A percentile compares a stretch with the other conserved stretches of the same genome.
These are phyloP conservation scores for Melanotaenia parkinsoni DNA, from an alignment of 2,797 vertebrate species.

Conservation along the genomic window DNA sequence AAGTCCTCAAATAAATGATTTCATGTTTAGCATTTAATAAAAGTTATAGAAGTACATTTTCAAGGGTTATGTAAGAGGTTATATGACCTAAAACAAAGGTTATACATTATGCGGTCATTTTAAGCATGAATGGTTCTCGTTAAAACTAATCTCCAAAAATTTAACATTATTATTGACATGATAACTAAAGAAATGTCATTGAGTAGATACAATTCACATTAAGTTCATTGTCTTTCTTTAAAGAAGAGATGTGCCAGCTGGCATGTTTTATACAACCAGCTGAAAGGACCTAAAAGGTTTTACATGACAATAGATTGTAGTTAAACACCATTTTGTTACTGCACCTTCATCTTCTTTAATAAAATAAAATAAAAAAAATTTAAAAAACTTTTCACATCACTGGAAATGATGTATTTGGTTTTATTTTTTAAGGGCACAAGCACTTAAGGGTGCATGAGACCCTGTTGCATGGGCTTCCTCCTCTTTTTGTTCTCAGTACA, in stretches of 20 bases:
- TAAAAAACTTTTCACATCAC: constrained; percentile 74
- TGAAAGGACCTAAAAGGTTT: constrained; percentile 40
- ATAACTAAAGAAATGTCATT: constrained; percentile 8
- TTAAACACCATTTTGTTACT: constrained; percentile 65
- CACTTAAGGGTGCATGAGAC: not conserved
- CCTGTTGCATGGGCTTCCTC: no score
- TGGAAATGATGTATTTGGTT: not conserved
- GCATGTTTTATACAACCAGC: constrained; percentile 70
- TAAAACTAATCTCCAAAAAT: constrained; percentile 38
- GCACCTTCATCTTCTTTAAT: constrained; percentile 61
- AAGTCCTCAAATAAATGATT: constrained; percentile 39
- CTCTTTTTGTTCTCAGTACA: accelerated
- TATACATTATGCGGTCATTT: constrained; percentile 18
- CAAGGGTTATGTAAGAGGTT: constrained; percentile 7
- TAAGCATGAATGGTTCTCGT: constrained; percentile 50
- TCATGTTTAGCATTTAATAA: constrained; percentile 41
- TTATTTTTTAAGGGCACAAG: not conserved
- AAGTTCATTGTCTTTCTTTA: constrained; percentile 43
- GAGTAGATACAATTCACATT: constrained; percentile 30
- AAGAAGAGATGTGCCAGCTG: constrained; percentile 44
- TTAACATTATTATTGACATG: constrained; percentile 15
- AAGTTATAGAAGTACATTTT: constrained; percentile 30
- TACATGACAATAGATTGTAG: constrained; percentile 41
- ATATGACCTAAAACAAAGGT: constrained; percentile 23
- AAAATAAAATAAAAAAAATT: constrained; percentile 23